Percentiles rank a stretch among this genome's conserved stretches.
phyloP scores from a whole-genome alignment of 2,888 invertebrate genomes.

The Drosophila leonis region DNA sequence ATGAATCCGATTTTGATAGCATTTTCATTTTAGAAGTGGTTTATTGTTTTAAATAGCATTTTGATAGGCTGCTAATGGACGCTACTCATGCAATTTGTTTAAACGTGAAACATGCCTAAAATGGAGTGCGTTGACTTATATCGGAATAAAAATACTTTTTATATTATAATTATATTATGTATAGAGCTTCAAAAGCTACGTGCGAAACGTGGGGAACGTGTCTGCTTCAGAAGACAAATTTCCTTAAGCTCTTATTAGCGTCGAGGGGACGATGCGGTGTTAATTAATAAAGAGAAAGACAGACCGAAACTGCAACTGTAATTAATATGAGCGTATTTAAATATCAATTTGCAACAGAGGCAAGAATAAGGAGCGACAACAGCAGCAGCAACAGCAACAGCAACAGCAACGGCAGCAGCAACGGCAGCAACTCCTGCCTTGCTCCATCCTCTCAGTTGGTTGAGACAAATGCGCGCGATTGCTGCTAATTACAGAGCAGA shows the following conservation, averaged over 20 bases:
- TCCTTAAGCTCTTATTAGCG: conserved; percentile 69
- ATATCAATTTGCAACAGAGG: conserved; percentile 77
- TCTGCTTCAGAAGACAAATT: conserved; percentile 70
- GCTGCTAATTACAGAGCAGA: conserved; percentile 73
- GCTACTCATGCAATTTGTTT: conserved; percentile 75
- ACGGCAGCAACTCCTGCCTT: conserved; percentile 16
- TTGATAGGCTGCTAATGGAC: conserved; percentile 81
- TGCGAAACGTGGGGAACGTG: conserved; percentile 62
- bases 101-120: background rate
- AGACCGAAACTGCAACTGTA: conserved; percentile 54
- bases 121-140: background rate
- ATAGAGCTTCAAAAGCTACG: conserved; percentile 5
- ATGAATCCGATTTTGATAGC: background rate
- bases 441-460: conserved; percentile 22
- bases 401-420: background rate
- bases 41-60: conserved; percentile 71
- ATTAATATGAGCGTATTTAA: conserved; percentile 84
- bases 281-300: conserved; percentile 67
- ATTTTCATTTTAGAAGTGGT: conserved; percentile 12
- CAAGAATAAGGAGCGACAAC: conserved; percentile 17
- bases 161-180: background rate
- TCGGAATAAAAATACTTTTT: background rate
- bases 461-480: conserved; percentile 79
- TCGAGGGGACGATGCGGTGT: conserved; percentile 45
- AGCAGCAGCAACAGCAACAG: conserved; percentile 12